Conservation (phyloP, 2,888 invertebrate species). For the Archips xylosteana region DNA sequence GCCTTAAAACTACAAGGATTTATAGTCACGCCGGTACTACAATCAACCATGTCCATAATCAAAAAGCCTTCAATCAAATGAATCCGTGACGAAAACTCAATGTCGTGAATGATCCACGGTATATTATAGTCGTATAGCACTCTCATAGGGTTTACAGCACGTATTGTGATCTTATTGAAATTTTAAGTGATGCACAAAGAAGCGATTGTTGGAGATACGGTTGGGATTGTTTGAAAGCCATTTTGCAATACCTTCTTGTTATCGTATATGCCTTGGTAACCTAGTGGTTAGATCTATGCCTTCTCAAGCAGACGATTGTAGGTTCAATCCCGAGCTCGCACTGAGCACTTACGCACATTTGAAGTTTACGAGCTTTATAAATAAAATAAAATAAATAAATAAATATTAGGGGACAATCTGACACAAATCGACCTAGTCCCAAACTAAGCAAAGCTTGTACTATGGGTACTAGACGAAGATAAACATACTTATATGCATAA, state of each 20-base stretch:
- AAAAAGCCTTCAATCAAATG: constrained; percentile 22
- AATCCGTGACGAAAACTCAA: constrained; percentile 36
- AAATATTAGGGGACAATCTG: too few species aligned
- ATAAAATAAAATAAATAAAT: too few species aligned
- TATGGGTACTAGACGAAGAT: too few species aligned
- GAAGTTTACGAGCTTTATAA: too few species aligned
- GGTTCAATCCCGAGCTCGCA: too few species aligned
- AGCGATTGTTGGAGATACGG: constrained; percentile 27
- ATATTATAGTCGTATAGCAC: constrained; percentile 20
- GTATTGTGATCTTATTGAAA: constrained; percentile 42
- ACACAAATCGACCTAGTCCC: too few species aligned
- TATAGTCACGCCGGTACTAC: not conserved
- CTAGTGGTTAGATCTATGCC: too few species aligned
- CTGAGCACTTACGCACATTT: too few species aligned
- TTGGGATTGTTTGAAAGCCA: constrained; percentile 25
- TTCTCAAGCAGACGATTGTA: too few species aligned
- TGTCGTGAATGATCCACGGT: constrained; percentile 36
- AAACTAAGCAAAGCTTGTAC: too few species aligned
- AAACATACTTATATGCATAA: too few species aligned
- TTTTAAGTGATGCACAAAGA: constrained; percentile 39
- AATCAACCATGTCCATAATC: constrained; percentile 16
- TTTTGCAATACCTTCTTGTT: not conserved
- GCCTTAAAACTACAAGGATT: not conserved
- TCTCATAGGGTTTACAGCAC: not conserved
- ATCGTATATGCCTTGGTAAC: too few species aligned